Evolutionary conservation across 2,888 invertebrate species (phyloP).

Genomic region (Fabriciana adippe): DNA sequence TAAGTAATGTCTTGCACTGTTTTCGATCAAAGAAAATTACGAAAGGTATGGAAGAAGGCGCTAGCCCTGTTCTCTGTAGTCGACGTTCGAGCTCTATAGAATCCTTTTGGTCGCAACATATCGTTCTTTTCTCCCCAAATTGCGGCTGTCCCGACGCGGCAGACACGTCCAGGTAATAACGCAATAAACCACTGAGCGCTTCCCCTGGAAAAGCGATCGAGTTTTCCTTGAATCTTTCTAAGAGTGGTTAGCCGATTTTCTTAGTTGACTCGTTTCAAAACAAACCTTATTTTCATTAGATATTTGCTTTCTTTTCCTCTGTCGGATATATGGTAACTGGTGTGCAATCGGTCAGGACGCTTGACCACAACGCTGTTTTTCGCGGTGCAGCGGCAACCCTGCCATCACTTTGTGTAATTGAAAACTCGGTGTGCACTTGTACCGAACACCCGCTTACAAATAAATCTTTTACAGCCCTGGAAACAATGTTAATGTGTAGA

Average conservation of each 20-base stretch:
- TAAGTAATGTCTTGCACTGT: conserved; percentile 62
- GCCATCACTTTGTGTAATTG: conserved; percentile 81
- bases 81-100: conserved; percentile 67
- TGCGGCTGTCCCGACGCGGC: conserved; percentile 77
- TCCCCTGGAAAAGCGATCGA: conserved; percentile 81
- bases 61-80: conserved; percentile 65
- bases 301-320: conserved; percentile 58
- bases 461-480: conserved; percentile 61
- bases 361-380: conserved; percentile 72
- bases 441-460: conserved; percentile 70
- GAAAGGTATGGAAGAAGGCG: conserved; percentile 58
- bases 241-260: conserved; percentile 73
- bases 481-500: conserved; percentile 40
- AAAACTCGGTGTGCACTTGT: conserved; percentile 79
- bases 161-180: conserved; percentile 82
- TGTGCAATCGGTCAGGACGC: conserved; percentile 70
- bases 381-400: conserved; percentile 67
- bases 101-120: conserved; percentile 77
- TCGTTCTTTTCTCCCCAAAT: conserved; percentile 78
- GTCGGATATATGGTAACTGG: conserved; percentile 53
- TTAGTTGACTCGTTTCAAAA: conserved; percentile 52
- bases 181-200: conserved; percentile 82
- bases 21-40: conserved; percentile 80
- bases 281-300: conserved; percentile 60
- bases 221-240: conserved; percentile 78